Conservation (phyloP, 2,888 invertebrate species). For the Aphidoletes aphidimyza region DNA sequence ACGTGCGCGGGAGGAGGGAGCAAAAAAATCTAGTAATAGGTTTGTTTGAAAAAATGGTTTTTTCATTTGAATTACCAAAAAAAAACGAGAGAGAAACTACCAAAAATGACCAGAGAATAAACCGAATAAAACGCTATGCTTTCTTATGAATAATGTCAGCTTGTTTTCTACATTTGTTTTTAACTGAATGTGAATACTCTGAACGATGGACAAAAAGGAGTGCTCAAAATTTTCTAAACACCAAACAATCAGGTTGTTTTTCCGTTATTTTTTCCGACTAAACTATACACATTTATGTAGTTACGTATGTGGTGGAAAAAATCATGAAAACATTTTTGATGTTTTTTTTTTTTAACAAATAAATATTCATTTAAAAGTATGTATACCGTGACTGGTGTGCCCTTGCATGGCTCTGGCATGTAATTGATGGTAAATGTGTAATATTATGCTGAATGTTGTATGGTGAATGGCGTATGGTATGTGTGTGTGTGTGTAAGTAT, state of each 20-base stretch:
- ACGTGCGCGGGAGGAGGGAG: too few species aligned
- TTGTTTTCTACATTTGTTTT: too few species aligned
- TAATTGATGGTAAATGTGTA: neutral
- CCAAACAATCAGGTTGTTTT: neutral
- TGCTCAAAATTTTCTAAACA: too few species aligned
- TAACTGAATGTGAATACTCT: too few species aligned
- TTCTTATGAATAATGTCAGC: too few species aligned
- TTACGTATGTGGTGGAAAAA: slow-evolving; percentile 24
- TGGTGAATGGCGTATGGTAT: too few species aligned
- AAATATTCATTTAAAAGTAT: slow-evolving; percentile 43
- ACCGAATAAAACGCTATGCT: neutral
- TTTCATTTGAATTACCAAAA: too few species aligned
- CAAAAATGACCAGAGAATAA: neutral
- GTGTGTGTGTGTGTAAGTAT: too few species aligned
- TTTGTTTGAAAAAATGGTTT: neutral
- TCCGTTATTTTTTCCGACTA: neutral
- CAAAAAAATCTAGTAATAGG: too few species aligned
- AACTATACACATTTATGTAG: slow-evolving; percentile 46
- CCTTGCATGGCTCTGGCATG: neutral
- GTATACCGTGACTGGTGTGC: slow-evolving; percentile 11
- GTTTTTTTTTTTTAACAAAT: neutral
- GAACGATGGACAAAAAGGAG: too few species aligned
- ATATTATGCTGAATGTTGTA: too few species aligned
- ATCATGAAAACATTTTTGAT: neutral
- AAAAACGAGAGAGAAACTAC: neutral